phyloP scores from a whole-genome alignment of 2,797 vertebrate genomes.

The Phataginus tricuspis region DNA sequence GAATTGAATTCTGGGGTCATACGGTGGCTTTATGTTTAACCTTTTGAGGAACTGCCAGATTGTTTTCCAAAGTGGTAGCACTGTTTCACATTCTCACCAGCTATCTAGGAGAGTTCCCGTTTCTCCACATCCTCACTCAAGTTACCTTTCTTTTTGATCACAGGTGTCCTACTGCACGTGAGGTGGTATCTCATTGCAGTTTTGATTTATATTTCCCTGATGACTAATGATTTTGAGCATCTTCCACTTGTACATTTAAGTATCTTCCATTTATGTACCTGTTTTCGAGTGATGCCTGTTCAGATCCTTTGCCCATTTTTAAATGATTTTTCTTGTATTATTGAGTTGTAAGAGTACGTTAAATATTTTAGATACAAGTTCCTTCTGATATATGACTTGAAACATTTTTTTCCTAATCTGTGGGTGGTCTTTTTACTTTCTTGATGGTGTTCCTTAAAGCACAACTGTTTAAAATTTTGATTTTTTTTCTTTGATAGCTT shows the following conservation, averaged over 20 bases:
- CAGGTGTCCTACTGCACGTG: neutral
- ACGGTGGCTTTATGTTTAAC: neutral
- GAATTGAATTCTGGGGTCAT: neutral
- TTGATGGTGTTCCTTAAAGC: neutral
- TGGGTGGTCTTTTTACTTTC: neutral
- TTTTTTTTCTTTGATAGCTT: too few species aligned
- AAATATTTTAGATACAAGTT: neutral
- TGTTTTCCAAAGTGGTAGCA: neutral
- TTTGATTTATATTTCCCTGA: neutral
- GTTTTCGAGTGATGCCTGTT: neutral
- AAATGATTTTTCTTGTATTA: constrained; percentile 3
- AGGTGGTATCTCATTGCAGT: neutral
- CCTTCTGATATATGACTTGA: neutral
- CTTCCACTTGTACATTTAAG: neutral
- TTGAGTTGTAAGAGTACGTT: neutral
- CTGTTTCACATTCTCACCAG: neutral
- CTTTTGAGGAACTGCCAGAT: neutral
- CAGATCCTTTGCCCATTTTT: neutral
- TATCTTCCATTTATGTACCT: neutral
- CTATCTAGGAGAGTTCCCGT: neutral
- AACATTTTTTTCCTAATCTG: neutral
- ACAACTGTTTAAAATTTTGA: neutral
- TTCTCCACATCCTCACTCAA: neutral
- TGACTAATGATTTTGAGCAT: neutral
- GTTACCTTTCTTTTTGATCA: neutral